Evolutionary conservation across 2,888 invertebrate genomes (phyloP).

Genomic region (Gandaritis pyraliata): DNA sequence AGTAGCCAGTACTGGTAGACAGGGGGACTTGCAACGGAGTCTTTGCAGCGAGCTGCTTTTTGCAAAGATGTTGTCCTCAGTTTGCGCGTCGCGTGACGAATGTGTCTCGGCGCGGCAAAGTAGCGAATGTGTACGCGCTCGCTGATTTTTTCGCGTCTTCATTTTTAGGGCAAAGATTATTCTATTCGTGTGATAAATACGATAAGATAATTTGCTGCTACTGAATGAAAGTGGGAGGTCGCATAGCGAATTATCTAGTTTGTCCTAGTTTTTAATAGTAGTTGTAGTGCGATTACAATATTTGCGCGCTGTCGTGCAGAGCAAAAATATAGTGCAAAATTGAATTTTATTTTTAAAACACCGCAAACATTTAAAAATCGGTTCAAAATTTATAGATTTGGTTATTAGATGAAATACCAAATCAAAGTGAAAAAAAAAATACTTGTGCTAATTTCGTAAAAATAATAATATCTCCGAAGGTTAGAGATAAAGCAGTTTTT

Average conservation of each 20-base stretch:
- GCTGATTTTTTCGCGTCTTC: constrained; percentile 33
- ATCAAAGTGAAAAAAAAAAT: too few relatives aligned
- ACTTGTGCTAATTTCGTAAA: too few relatives aligned
- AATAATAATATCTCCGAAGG: too few relatives aligned
- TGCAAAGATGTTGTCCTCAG: constrained; percentile 32
- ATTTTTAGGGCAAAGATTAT: constrained; percentile 42
- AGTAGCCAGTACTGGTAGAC: constrained; percentile 34
- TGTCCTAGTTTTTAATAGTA: constrained; percentile 35
- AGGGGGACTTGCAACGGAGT: constrained; percentile 41
- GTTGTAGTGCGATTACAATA: constrained; percentile 17
- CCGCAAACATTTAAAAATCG: too few relatives aligned
- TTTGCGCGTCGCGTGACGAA: constrained; percentile 25
- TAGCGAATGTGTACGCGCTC: constrained; percentile 46
- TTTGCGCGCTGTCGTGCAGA: constrained; percentile 4
- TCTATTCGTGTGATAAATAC: constrained; percentile 33
- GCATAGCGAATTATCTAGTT: constrained; percentile 40
- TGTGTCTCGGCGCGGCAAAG: constrained; percentile 27
- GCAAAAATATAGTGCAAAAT: background rate
- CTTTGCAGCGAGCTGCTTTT: constrained; percentile 38
- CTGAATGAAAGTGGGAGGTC: constrained; percentile 36
- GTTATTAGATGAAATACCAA: too few relatives aligned
- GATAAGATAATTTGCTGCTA: constrained; percentile 43
- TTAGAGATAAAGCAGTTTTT: too few relatives aligned
- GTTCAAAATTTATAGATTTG: too few relatives aligned
- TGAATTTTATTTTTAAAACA: background rate